These are phyloP conservation scores for Anthonomus grandis DNA, from an alignment of 1,140 invertebrate genomes.

Conservation along the genomic window DNA sequence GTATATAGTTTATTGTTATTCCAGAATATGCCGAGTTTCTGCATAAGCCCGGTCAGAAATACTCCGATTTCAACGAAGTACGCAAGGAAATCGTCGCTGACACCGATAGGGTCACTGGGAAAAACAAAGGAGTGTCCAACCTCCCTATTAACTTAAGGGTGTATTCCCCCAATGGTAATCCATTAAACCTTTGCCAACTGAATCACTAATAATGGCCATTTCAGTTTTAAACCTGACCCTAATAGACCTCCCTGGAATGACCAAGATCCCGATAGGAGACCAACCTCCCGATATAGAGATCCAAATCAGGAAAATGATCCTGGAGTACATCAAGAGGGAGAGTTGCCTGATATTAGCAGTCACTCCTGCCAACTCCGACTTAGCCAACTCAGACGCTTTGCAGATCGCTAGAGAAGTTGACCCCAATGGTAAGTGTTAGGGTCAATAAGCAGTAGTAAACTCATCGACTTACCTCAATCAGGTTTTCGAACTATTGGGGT, in stretches of 20 bases:
- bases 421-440: conserved; percentile 90
- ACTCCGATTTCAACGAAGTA: conserved; percentile 93
- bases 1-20: background rate
- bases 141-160: conserved; percentile 98
- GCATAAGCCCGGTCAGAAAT: conserved; percentile 97
- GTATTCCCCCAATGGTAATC: conserved; percentile 96
- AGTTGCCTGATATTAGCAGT: conserved; percentile 94
- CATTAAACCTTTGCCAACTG: background rate
- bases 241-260: conserved; percentile 93
- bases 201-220: conserved; percentile 35
- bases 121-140: conserved; percentile 97
- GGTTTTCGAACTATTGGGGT: conserved; percentile 90
- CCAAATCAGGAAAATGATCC: conserved; percentile 93
- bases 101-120: conserved; percentile 94
- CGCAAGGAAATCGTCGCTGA: conserved; percentile 97
- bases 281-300: conserved; percentile 90
- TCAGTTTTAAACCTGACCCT: conserved; percentile 90
- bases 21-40: conserved; percentile 97
- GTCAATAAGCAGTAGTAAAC: background rate
- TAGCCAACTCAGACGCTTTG: conserved; percentile 94
- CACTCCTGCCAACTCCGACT: conserved; percentile 94
- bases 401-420: conserved; percentile 95
- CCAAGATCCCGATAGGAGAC: conserved; percentile 95
- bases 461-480: no score
- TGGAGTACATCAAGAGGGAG: conserved; percentile 90